Conservation (phyloP, 1,140 invertebrate species). For the Araneus ventricosus region DNA sequence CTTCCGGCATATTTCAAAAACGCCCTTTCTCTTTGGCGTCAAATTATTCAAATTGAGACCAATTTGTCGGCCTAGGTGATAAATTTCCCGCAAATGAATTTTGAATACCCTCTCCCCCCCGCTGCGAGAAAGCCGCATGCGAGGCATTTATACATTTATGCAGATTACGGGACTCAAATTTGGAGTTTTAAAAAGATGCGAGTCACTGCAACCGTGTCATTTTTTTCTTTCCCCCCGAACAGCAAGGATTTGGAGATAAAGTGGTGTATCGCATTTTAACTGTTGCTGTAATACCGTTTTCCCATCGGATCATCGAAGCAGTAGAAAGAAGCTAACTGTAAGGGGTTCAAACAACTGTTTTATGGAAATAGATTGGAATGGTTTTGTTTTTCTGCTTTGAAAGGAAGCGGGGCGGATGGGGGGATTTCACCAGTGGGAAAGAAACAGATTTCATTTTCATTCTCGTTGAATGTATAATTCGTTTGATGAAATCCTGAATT, state of each 20-base stretch:
- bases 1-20: constrained; percentile 30
- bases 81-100: constrained; percentile 73
- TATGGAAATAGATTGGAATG: too few relatives aligned
- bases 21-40: not conserved
- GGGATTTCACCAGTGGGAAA: too few relatives aligned
- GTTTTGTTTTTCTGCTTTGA: too few relatives aligned
- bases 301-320: too few relatives aligned
- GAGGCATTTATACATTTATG: constrained; percentile 70
- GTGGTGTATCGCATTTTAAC: not conserved
- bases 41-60: constrained; percentile 68
- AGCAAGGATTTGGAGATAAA: not conserved
- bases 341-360: too few relatives aligned
- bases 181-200: constrained; percentile 45
- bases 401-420: too few relatives aligned
- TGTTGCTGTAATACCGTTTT: constrained; percentile 10
- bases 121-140: not conserved
- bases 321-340: too few relatives aligned
- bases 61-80: constrained; percentile 67
- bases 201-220: constrained; percentile 20
- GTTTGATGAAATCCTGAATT: too few relatives aligned
- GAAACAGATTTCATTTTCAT: too few relatives aligned
- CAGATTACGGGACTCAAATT: constrained; percentile 59
- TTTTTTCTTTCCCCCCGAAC: not conserved
- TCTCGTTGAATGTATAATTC: too few relatives aligned
- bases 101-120: constrained; percentile 33